Conservation (phyloP, 2,888 invertebrate species). For the Plagodis pulveraria region DNA sequence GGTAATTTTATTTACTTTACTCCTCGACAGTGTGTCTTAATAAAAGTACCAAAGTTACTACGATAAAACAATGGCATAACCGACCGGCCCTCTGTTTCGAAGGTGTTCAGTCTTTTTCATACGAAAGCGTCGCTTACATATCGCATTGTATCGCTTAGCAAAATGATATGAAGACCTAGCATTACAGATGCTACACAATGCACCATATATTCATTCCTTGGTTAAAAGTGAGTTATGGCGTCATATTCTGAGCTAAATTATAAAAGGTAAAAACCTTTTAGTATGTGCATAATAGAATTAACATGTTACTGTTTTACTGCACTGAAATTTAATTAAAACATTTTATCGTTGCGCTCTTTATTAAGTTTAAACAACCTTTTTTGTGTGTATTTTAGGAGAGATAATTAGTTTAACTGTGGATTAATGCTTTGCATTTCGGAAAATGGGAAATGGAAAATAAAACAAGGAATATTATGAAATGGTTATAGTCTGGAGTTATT, state of each 20-base stretch:
- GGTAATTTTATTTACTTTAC: too few relatives aligned
- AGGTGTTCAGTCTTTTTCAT: too few relatives aligned
- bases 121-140: constrained; percentile 27
- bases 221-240: constrained; percentile 7
- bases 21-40: too few relatives aligned
- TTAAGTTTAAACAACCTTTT: constrained; percentile 15
- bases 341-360: constrained; percentile 13
- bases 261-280: constrained; percentile 23
- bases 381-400: constrained; percentile 1
- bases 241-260: constrained; percentile 18
- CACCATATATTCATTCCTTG: constrained; percentile 51
- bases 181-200: constrained; percentile 35
- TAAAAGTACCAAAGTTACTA: too few relatives aligned
- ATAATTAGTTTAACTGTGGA: neutral
- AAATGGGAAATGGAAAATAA: neutral
- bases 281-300: constrained; percentile 19
- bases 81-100: too few relatives aligned
- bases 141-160: neutral
- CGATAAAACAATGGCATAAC: too few relatives aligned
- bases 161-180: neutral
- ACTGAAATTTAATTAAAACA: constrained; percentile 20
- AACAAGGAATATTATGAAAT: too few relatives aligned
- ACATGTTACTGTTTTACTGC: constrained; percentile 11
- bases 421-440: constrained; percentile 1
- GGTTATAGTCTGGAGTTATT: too few relatives aligned